Evolutionary conservation across 2,113 vertebrate genomes (phyloP).

Genomic region (Pelecanus crispus): DNA sequence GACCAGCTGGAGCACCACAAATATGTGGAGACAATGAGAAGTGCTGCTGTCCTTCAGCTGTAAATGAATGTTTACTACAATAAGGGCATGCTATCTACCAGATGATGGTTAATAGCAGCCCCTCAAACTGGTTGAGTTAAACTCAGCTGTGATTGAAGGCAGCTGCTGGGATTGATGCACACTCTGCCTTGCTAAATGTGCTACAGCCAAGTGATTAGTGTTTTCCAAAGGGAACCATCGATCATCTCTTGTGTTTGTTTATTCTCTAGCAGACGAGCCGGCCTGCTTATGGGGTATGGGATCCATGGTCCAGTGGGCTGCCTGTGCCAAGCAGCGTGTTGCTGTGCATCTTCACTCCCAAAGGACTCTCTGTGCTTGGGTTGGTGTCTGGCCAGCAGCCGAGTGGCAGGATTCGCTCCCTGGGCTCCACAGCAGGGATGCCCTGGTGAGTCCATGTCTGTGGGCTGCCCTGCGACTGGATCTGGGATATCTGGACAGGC

Average conservation of each 20-base stretch:
- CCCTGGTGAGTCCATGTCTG: too few species aligned
- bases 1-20: not conserved
- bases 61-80: not conserved
- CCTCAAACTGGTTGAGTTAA: not conserved
- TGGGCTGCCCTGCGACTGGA: rapidly evolving
- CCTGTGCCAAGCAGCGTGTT: rapidly evolving
- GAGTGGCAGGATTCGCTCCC: not conserved
- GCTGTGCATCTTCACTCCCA: not conserved
- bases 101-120: not conserved
- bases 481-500: not conserved
- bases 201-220: not conserved
- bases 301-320: not conserved
- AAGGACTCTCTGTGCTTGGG: not conserved
- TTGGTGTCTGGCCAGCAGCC: not conserved
- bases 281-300: not conserved
- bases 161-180: conserved; percentile 32
- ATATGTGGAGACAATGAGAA: not conserved
- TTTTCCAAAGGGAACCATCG: conserved; percentile 14
- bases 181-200: not conserved
- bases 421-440: not conserved
- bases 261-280: not conserved
- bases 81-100: not conserved
- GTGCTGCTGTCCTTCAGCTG: conserved; percentile 19
- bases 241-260: conserved; percentile 8
- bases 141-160: conserved; percentile 3